These are phyloP conservation scores for Heliconius congener DNA, from an alignment of 1,140 invertebrate genomes.

Conservation along the genomic window DNA sequence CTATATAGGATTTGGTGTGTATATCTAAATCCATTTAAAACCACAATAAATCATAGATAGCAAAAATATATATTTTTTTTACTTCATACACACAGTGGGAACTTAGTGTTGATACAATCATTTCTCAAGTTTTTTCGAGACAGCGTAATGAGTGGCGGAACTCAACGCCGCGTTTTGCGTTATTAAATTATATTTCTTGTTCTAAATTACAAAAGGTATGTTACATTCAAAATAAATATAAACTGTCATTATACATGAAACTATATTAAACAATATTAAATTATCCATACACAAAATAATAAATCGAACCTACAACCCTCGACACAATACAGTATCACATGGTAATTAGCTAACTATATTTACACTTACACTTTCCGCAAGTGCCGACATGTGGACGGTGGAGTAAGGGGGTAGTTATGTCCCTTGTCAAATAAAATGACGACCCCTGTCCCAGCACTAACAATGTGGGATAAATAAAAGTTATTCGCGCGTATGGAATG, in stretches of 20 bases:
- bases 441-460: conserved; percentile 18
- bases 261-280: too few species aligned
- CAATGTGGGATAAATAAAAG: conserved; percentile 30
- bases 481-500: conserved; percentile 26
- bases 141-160: too few species aligned
- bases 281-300: background rate
- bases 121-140: too few species aligned
- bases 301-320: background rate
- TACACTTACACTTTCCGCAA: conserved; percentile 1
- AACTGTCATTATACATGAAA: background rate
- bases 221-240: background rate
- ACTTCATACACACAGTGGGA: too few species aligned
- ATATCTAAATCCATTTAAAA: too few species aligned
- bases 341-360: conserved; percentile 3
- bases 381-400: conserved; percentile 10
- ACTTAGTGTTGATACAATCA: too few species aligned
- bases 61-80: too few species aligned
- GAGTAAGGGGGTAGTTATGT: background rate
- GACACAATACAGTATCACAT: background rate
- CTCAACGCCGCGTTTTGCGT: too few species aligned
- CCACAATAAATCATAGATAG: too few species aligned
- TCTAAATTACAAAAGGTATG: too few species aligned
- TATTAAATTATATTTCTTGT: too few species aligned
- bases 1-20: too few species aligned
- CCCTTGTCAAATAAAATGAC: conserved; percentile 28